Base-by-base conservation (phyloP, 2,888 invertebrate species). In the Protodeltote pygarga region DNA sequence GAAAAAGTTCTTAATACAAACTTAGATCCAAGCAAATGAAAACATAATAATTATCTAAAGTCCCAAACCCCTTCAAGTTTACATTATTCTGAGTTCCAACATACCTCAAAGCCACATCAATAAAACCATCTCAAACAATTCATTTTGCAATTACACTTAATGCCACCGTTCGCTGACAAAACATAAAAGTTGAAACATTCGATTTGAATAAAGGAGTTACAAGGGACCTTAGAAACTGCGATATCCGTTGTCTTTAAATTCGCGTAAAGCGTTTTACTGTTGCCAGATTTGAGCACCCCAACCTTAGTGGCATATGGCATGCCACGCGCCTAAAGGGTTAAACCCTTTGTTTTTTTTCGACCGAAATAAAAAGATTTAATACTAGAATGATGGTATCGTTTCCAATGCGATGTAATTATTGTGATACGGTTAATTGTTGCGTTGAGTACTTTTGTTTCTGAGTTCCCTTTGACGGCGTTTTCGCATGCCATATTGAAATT, bases 361-460 rank as follows among this genome's bases (percentile, higher is more conserved):
- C 68, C 72, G 69, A 71, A 70, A 68, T 71, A 79, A 80, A 80
- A 77, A 72, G 65, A 79, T 80, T 77, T 65, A 77, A 83, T 81
- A 50, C 76, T 76, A 73, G 72, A 85, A 84, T 79, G 88, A 86
- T 83, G 79, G 83, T 89, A 91, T 91, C 89, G 77, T 75, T 90
- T 90, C 84, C 89, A 89, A 85, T 85, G 77, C 71, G 64, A 74
- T 78, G 81, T 84, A 88, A 91, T 89, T 89, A 90, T 85, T 81
- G 80, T 85, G 83, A 89, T 89, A 83, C 83, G 68, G 78, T 84
- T 91, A 91, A 91, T 91, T 90, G 88, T 87, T 82, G 71, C 75
- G 70, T 74, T 79, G 77, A 68, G 77, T 80, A 75, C 79, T 81
- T 87, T 88, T 88, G 86, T 86, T 84, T 84, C 64, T 68, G 71